phyloP scores from a whole-genome alignment of 2,113 vertebrate species.

The Chionodraco myersi region DNA sequence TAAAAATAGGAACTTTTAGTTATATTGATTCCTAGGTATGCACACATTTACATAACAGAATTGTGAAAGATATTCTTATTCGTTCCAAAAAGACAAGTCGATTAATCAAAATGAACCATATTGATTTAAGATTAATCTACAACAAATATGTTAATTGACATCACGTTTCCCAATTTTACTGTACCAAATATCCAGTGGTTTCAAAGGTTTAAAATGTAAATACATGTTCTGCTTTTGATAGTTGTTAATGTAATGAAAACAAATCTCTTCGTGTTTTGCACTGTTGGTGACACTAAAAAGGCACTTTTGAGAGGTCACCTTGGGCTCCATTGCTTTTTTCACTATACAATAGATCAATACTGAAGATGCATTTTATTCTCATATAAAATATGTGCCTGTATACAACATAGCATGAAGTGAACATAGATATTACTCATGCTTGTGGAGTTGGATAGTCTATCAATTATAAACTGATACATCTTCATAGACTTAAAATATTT shows the following conservation, averaged over 20 bases:
- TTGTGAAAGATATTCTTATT: neutral
- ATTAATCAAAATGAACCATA: neutral
- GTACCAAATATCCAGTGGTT: neutral
- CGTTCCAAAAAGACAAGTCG: neutral
- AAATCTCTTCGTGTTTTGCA: neutral
- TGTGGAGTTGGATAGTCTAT: neutral
- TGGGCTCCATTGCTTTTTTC: neutral
- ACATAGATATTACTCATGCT: neutral
- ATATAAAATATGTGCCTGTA: neutral
- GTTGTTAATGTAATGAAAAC: neutral
- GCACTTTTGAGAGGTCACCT: neutral
- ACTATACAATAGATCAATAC: neutral
- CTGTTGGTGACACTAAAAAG: neutral
- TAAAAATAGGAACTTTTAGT: conserved; percentile 13
- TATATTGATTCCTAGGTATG: neutral
- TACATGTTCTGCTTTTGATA: neutral
- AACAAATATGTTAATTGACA: neutral
- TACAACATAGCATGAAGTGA: neutral
- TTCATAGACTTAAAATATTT: neutral
- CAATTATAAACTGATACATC: neutral
- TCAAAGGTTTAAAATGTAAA: neutral
- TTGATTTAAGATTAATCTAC: too few relatives aligned
- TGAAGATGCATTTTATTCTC: neutral
- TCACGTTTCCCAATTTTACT: neutral
- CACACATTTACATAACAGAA: neutral